Evolutionary conservation across 2,113 vertebrate species (phyloP), one percentile per base, ranked within the genome.

Genomic region (Microtus richardsoni): DNA sequence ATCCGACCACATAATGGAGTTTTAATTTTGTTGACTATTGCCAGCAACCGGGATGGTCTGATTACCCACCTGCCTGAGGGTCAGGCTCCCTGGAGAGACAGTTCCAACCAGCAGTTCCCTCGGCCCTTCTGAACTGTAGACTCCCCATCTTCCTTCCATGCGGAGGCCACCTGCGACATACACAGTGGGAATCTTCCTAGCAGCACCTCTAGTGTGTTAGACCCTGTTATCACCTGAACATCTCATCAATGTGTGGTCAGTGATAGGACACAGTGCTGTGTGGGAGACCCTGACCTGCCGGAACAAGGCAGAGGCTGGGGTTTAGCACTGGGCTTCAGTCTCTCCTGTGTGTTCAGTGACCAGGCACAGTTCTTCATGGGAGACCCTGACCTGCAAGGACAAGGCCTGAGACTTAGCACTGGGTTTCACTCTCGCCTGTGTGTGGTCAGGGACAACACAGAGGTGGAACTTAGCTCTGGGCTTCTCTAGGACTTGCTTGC

Each of bases 81-180:
- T 58, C 79, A 82, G 36, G 1, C 6, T 39, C 36, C 79, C 36
- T 2, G 11, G 21, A 22, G 60, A 71, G 39, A 78, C 24, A 78
- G 84, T 10, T 78, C 84, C 91, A 47, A 41, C 22, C 47, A 79
- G 68, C 24, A 49, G 41, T 47, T n/a, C 5, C 2, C 58, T 47
- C 52, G 68, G 58, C 52, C 68, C 39, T 96, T 93, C 28, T 73
- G 68, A 93, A 86, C 73, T 94, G 73, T 49, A 71, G 66, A 58
- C 54, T 66, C 30, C 16, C 80, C 14, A 41, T 30, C 39, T 39
- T 41, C n/a, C 58, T 41, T 28, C n/a, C n/a, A 62, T 10, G n/a
- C 41, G n/a, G 80, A 39, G 80, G 26, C 58, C 78, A 86, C n/a
- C 68, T 7, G 30, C 90, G 36, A 58, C 33, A 24, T 3, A 39